Percentiles rank a stretch among this genome's conserved stretches.
phyloP scores from a whole-genome alignment of 2,888 invertebrate species.

The Hirtodrosophila cameraria region DNA sequence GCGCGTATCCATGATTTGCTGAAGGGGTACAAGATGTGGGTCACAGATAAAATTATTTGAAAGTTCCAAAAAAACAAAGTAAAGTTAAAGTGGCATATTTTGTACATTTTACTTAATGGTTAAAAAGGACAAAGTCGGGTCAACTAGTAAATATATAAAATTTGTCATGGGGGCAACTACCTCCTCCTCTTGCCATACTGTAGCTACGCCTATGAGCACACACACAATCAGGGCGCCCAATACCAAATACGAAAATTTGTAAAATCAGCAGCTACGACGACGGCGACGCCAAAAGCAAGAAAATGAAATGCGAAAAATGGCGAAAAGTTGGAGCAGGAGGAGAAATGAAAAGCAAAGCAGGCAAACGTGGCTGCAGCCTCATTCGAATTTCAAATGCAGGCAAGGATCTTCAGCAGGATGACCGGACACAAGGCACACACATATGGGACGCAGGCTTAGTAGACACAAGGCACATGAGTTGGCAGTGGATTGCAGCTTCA shows the following conservation, averaged over 20 bases:
- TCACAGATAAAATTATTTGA: too few relatives aligned
- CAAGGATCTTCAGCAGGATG: slow-evolving; percentile 32
- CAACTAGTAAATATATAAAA: too few relatives aligned
- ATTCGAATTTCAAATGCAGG: slow-evolving; percentile 77
- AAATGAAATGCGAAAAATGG: slow-evolving; percentile 55
- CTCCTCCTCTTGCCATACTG: too few relatives aligned
- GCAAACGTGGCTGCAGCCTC: slow-evolving; percentile 43
- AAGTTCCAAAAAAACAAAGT: too few relatives aligned
- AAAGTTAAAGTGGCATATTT: too few relatives aligned
- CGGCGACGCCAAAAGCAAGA: slow-evolving; percentile 24
- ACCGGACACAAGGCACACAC: slow-evolving; percentile 28
- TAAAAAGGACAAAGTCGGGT: too few relatives aligned
- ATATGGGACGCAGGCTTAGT: neutral
- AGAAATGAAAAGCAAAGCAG: slow-evolving; percentile 7
- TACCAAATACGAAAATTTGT: slow-evolving; percentile 69
- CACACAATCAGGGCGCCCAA: slow-evolving; percentile 53
- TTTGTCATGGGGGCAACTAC: too few relatives aligned
- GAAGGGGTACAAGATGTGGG: too few relatives aligned
- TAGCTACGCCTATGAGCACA: neutral
- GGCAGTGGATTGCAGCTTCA: slow-evolving; percentile 10
- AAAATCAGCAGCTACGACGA: slow-evolving; percentile 68
- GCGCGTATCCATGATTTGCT: too few relatives aligned
- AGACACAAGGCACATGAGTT: slow-evolving; percentile 6
- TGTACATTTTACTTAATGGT: too few relatives aligned
- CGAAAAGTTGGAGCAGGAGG: neutral